Evolutionary conservation across 2,888 invertebrate genomes (phyloP).

Genomic region (Calephelis perditalis): DNA sequence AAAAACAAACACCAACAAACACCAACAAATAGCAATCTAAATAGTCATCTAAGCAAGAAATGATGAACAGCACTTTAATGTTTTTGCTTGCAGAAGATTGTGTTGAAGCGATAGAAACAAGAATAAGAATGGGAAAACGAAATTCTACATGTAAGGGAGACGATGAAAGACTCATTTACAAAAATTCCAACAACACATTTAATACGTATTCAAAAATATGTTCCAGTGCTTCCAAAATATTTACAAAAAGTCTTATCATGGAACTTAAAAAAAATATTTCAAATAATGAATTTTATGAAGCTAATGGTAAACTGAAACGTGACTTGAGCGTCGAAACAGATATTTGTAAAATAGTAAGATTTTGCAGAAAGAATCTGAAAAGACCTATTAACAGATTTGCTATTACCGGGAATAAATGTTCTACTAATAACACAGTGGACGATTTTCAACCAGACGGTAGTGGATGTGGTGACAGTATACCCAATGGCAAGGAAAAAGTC

Average conservation of each 20-base stretch:
- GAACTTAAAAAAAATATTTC: constrained; percentile 43
- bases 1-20: no score
- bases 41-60: not conserved
- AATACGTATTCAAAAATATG: constrained; percentile 45
- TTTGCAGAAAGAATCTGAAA: constrained; percentile 41
- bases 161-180: constrained; percentile 45
- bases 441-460: constrained; percentile 41
- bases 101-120: constrained; percentile 13
- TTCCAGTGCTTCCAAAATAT: constrained; percentile 43
- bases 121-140: constrained; percentile 44
- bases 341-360: constrained; percentile 50
- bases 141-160: constrained; percentile 33
- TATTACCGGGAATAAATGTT: constrained; percentile 40
- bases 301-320: constrained; percentile 44
- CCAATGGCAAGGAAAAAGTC: constrained; percentile 22
- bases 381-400: not conserved
- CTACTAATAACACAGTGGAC: constrained; percentile 37
- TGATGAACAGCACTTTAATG: constrained; percentile 41
- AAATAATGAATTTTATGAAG: constrained; percentile 35
- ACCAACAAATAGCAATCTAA: no score
- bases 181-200: constrained; percentile 46
- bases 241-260: constrained; percentile 38
- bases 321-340: constrained; percentile 63
- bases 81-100: constrained; percentile 62
- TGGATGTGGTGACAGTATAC: constrained; percentile 48